Base-by-base conservation (phyloP, 1,140 invertebrate species). In the Philotrypesis tridentata region DNA sequence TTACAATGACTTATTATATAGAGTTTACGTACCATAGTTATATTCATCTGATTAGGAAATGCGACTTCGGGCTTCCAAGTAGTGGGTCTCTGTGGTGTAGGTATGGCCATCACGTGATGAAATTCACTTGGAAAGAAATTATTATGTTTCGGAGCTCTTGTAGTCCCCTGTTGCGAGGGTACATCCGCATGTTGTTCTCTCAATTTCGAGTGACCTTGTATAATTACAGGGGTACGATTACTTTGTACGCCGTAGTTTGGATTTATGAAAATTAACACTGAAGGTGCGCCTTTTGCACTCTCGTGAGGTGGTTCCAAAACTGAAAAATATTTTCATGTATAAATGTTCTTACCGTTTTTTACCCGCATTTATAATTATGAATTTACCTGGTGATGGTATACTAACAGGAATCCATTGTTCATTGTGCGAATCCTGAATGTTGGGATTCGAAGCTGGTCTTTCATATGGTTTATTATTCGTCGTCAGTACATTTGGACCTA, bases 181-280 rank as follows among this genome's bases (percentile, higher is more conserved):
- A 21, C 17, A n/a, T n/a, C 7, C 33, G 77, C 70, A 25, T 84
- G 81, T 27, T 90, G 85, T 11, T 80, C 79, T 74, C 79, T 86
- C 9, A 84, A 86, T 43, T 81, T 85, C 9, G 88, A 88, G 68
- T 89, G 86, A 14, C 86, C 86, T 71, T 89, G 87, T 79, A 88
- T 79, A 23, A 89, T 84, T 60, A 86, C 81, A 14, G 89, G 74
- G n/a, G 86, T 83, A 65, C 83, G 86, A 78, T 89, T 85, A n/a
- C 86, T 87, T 33, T 77, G 85, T 8, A 79, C 85, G 1, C 81
- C 85, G 78, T 89, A 88, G 48, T n/a, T 55, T 61, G 72, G 7
- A 68, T 88, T 85, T 7, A 86, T 79, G 23, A 87, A 86, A 74
- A 89, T 84, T 55, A 55, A 55, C n/a, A 21, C 48, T 6, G 48